phyloP scores from a whole-genome alignment of 30 jellyfish, hydroid and myxozoan species.

The Clytia hemisphaerica region DNA sequence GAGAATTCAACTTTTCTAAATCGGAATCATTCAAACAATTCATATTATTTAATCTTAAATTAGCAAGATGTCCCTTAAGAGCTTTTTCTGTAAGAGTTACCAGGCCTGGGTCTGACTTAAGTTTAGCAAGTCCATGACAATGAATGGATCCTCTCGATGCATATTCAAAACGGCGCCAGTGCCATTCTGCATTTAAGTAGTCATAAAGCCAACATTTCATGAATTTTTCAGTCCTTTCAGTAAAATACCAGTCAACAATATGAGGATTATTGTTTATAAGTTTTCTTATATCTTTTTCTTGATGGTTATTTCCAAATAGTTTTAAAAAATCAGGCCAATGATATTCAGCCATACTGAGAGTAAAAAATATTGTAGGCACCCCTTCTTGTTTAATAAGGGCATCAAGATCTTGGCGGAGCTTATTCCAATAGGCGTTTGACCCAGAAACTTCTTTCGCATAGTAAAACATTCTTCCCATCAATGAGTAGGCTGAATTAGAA shows the following conservation, averaged over 20 bases:
- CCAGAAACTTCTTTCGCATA: constrained; percentile 15
- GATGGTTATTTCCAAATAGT: not conserved
- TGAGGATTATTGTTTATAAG: constrained; percentile 35
- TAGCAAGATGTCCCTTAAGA: too few species aligned
- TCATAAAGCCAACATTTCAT: constrained; percentile 13
- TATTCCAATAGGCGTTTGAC: constrained; percentile 19
- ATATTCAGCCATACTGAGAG: constrained; percentile 32
- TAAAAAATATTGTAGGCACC: constrained; percentile 36
- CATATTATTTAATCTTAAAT: too few species aligned
- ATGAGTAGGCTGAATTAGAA: not conserved
- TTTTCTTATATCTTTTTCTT: not conserved
- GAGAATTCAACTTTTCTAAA: too few species aligned
- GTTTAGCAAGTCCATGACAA: too few species aligned
- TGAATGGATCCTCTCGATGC: too few species aligned
- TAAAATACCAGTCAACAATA: constrained; percentile 32
- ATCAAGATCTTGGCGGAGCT: constrained; percentile 4
- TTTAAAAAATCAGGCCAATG: constrained; percentile 19
- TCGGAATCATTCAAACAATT: too few species aligned
- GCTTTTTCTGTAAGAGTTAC: too few species aligned
- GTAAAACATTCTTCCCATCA: constrained; percentile 1
- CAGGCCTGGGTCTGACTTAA: too few species aligned
- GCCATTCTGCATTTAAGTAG: constrained; percentile 19
- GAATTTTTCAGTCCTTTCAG: constrained; percentile 24
- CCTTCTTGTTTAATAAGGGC: constrained; percentile 18
- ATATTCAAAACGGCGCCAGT: constrained; percentile 35